Conservation (phyloP, 2,113 vertebrate genomes). For the Pseudopodoces humilis region DNA sequence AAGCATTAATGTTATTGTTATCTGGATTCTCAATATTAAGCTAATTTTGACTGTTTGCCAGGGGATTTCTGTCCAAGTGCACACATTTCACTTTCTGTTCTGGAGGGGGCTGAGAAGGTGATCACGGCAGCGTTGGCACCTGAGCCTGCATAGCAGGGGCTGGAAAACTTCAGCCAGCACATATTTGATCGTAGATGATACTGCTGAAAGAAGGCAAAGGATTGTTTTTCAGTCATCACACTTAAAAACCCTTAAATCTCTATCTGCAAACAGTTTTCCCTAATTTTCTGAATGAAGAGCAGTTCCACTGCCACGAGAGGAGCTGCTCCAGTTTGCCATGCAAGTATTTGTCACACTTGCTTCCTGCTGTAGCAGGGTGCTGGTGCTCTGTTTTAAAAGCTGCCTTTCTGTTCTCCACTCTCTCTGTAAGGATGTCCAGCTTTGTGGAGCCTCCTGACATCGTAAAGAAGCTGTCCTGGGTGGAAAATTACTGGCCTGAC, state of each 20-base stretch:
- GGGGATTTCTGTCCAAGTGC: neutral
- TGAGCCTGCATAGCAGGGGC: neutral
- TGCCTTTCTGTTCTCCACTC: neutral
- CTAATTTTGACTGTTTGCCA: neutral
- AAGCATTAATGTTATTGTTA: neutral
- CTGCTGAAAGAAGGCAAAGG: neutral
- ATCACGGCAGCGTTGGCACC: neutral
- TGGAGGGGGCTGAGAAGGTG: neutral
- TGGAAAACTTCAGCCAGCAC: neutral
- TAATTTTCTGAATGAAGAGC: neutral
- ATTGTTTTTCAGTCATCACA: neutral
- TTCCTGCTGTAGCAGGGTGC: neutral
- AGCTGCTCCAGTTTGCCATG: neutral
- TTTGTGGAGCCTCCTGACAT: slow-evolving; percentile 96
- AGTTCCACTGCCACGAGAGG: neutral
- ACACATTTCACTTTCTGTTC: neutral
- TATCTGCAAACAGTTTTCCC: neutral
- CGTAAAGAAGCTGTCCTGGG: slow-evolving; percentile 93
- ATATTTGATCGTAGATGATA: neutral
- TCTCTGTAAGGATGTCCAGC: slow-evolving; percentile 86
- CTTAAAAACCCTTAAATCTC: neutral
- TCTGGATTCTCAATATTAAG: neutral
- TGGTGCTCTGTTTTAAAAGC: neutral
- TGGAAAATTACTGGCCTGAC: slow-evolving; percentile 95
- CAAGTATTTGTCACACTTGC: fast-evolving